phyloP scores from a whole-genome alignment of 2,113 vertebrate species.

The Casuarius casuarius region DNA sequence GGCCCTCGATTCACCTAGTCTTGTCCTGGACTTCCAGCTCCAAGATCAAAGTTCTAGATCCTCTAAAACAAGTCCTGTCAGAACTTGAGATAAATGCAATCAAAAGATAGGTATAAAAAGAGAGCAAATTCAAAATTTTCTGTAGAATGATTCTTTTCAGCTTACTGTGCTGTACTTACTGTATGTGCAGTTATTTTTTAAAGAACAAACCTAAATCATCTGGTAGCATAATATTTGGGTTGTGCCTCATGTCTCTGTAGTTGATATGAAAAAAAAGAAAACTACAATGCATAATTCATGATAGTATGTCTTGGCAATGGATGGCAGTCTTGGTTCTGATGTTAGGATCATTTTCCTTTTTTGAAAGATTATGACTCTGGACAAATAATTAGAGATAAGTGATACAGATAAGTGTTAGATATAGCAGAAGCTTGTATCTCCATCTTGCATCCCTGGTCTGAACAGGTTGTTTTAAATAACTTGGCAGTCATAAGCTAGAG shows the following conservation, averaged over 20 bases:
- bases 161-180: not conserved
- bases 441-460: not conserved
- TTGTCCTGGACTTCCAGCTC: not conserved
- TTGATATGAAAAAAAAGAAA: not conserved
- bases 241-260: not conserved
- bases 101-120: not conserved
- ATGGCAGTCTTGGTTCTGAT: not conserved
- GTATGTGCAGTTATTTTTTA: not conserved
- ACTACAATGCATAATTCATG: slow-evolving; percentile 22
- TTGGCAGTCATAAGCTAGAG: not conserved
- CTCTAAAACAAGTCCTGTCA: not conserved
- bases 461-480: not conserved
- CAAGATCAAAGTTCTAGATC: not conserved
- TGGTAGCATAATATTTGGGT: slow-evolving; percentile 36
- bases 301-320: not conserved
- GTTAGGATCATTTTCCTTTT: slow-evolving; percentile 18
- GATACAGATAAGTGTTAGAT: not conserved
- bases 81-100: not conserved
- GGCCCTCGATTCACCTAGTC: not conserved
- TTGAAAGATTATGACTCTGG: not conserved
- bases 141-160: not conserved
- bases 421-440: not conserved
- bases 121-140: not conserved
- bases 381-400: slow-evolving; percentile 43
- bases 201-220: slow-evolving; percentile 31